A percentile compares a stretch with the other conserved stretches of the same genome.
Evolutionary conservation across 2,888 invertebrate genomes (phyloP).

Genomic region (Diloba caeruleocephala): DNA sequence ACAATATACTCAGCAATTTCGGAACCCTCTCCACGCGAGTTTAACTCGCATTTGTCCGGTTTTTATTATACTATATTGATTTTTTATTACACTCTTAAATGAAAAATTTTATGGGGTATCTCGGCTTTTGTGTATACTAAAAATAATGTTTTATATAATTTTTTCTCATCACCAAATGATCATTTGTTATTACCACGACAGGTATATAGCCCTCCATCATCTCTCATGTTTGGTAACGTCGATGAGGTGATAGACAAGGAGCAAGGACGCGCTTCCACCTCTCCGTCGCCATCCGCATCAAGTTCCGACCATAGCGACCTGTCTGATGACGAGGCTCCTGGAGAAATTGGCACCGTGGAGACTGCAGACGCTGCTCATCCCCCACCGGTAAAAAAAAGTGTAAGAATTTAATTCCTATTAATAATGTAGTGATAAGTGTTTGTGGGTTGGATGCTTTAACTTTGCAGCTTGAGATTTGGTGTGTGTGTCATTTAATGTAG

Average conservation of each 20-base stretch:
- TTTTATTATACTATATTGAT: too few species aligned
- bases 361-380: constrained; percentile 57
- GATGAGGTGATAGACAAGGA: constrained; percentile 76
- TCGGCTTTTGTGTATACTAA: too few species aligned
- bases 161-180: too few species aligned
- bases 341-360: constrained; percentile 53
- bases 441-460: not conserved
- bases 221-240: constrained; percentile 96
- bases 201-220: constrained; percentile 97
- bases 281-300: constrained; percentile 93
- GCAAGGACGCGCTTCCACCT: constrained; percentile 88
- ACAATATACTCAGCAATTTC: too few species aligned
- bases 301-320: constrained; percentile 87
- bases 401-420: constrained; percentile 55
- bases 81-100: too few species aligned
- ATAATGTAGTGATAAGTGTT: not conserved
- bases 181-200: constrained; percentile 53
- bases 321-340: constrained; percentile 80
- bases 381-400: constrained; percentile 81
- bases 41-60: too few species aligned
- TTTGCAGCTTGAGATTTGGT: too few species aligned
- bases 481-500: too few species aligned
- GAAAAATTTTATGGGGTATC: too few species aligned
- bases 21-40: too few species aligned
- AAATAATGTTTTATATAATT: too few species aligned